These are phyloP conservation scores for Diuraphis noxia DNA, from an alignment of 1,140 invertebrate genomes.

Conservation along the genomic window DNA sequence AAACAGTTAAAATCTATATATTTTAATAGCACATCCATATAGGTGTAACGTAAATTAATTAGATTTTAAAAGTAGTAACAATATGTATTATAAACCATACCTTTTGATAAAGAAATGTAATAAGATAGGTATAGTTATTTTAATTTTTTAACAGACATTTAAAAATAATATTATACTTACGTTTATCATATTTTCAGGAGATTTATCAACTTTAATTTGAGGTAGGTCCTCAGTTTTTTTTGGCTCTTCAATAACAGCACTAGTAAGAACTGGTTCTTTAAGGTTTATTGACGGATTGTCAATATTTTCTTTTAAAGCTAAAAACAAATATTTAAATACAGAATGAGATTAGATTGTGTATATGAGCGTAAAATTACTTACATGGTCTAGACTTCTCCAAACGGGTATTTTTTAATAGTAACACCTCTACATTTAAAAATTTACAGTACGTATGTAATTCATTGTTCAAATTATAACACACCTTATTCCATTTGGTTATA, in stretches of 20 bases:
- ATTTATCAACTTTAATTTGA: neutral
- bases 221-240: neutral
- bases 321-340: neutral
- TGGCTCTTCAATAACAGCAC: neutral
- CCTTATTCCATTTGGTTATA: neutral
- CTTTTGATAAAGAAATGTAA: neutral
- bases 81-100: neutral
- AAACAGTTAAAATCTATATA: neutral
- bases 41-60: neutral
- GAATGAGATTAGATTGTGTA: neutral
- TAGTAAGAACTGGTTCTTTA: neutral
- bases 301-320: neutral
- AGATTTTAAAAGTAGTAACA: neutral
- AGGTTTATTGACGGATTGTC: neutral
- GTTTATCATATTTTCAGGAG: neutral
- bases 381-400: neutral
- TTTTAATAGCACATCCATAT: neutral
- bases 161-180: neutral
- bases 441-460: neutral
- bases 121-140: neutral
- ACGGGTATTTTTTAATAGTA: neutral
- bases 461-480: neutral
- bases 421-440: slow-evolving; percentile 33
- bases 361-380: neutral
- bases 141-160: neutral